Conservation (phyloP, 2,888 invertebrate genomes). For the Conops quadrifasciatus region DNA sequence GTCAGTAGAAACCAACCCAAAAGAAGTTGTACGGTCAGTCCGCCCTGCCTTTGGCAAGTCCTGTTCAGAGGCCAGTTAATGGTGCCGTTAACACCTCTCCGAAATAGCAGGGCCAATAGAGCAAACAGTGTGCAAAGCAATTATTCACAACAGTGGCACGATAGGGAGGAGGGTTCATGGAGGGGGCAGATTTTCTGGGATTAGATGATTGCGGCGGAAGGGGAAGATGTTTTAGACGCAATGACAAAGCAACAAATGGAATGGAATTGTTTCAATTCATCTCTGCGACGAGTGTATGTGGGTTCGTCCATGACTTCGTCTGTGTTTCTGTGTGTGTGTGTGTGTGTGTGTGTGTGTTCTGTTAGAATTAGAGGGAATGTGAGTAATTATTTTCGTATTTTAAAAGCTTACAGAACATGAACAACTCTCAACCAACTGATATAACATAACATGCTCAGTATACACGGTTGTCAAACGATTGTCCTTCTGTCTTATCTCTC, state of each 20-base stretch:
- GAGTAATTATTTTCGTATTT: constrained; percentile 34
- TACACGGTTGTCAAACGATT: background rate
- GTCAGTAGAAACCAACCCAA: background rate
- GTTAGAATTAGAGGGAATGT: background rate
- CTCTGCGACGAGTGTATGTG: background rate
- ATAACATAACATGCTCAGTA: background rate
- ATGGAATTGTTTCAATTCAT: background rate
- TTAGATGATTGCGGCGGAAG: too few relatives aligned
- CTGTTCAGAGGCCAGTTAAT: background rate
- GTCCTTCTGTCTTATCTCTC: background rate
- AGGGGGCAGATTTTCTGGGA: background rate
- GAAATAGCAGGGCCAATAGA: background rate
- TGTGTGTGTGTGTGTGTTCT: background rate
- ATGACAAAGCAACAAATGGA: constrained; percentile 15
- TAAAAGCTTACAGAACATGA: constrained; percentile 20
- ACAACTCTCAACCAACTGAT: background rate
- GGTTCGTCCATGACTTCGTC: too few relatives aligned
- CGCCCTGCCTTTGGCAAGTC: background rate
- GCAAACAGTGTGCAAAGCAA: constrained; percentile 14
- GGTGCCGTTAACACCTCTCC: constrained; percentile 17
- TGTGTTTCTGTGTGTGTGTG: background rate
- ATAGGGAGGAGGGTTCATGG: background rate
- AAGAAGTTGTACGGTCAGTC: too few relatives aligned
- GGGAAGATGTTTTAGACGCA: too few relatives aligned
- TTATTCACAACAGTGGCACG: background rate